phyloP scores from a whole-genome alignment of 92 coral and sea anemone species.

The Siderastrea siderea region DNA sequence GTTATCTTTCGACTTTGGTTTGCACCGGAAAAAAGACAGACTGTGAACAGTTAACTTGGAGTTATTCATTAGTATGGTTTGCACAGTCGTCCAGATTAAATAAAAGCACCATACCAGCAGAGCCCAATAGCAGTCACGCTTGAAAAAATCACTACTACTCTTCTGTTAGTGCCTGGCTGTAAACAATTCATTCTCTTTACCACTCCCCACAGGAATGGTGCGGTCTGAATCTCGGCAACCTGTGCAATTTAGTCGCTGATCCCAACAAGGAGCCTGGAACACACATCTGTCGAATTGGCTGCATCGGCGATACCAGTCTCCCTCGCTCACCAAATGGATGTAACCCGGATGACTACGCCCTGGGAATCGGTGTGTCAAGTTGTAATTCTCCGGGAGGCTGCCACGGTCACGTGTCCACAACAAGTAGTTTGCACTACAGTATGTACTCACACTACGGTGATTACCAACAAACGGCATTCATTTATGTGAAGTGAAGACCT shows the following conservation, averaged over 20 bases:
- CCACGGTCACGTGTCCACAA: slow-evolving; percentile 76
- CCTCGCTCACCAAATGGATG: slow-evolving; percentile 87
- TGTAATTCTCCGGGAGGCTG: slow-evolving; percentile 86
- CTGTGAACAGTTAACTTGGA: too few relatives aligned
- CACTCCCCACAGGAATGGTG: slow-evolving; percentile 88
- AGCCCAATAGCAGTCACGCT: too few relatives aligned
- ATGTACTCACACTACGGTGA: slow-evolving; percentile 87
- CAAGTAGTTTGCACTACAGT: slow-evolving; percentile 91
- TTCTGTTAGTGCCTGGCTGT: too few relatives aligned
- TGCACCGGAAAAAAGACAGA: too few relatives aligned
- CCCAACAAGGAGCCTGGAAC: slow-evolving; percentile 97
- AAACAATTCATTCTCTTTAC: neutral
- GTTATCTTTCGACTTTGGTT: too few relatives aligned
- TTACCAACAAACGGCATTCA: slow-evolving; percentile 94
- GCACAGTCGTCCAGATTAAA: too few relatives aligned
- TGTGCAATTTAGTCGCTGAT: slow-evolving; percentile 88
- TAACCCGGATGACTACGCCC: slow-evolving; percentile 94
- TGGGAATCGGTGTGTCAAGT: slow-evolving; percentile 98
- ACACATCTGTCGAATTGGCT: slow-evolving; percentile 94
- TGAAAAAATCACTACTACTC: too few relatives aligned
- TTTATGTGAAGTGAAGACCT: slow-evolving; percentile 81
- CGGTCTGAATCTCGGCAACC: slow-evolving; percentile 94
- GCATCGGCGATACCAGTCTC: slow-evolving; percentile 94
- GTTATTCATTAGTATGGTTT: too few relatives aligned
- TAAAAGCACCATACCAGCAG: too few relatives aligned